A percentile compares a stretch with the other conserved stretches of the same genome.
phyloP scores from a whole-genome alignment of 1,140 invertebrate genomes.

The Diploscapter pachys region DNA sequence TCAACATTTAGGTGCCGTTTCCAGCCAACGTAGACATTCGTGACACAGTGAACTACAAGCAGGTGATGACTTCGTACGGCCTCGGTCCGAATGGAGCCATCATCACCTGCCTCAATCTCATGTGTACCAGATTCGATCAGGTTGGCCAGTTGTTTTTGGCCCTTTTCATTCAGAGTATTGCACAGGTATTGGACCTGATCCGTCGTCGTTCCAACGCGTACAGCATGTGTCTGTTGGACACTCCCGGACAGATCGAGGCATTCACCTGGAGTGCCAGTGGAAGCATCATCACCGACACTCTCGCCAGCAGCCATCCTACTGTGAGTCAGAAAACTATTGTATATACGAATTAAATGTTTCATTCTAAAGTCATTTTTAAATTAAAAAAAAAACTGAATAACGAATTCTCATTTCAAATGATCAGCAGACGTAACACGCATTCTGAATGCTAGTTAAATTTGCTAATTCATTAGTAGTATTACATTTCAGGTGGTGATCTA shows the following conservation, averaged over 20 bases:
- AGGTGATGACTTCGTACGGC: slow-evolving; percentile 94
- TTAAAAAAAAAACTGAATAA: too few relatives aligned
- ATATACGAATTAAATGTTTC: too few relatives aligned
- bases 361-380: too few relatives aligned
- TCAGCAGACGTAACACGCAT: too few relatives aligned
- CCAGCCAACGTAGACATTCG: slow-evolving; percentile 93
- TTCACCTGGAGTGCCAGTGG: slow-evolving; percentile 99
- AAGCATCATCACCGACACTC: slow-evolving; percentile 87
- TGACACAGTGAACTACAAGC: slow-evolving; percentile 96
- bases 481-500: slow-evolving; percentile 71
- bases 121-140: slow-evolving; percentile 93
- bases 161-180: slow-evolving; percentile 53
- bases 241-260: slow-evolving; percentile 97
- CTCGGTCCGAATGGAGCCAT: slow-evolving; percentile 81
- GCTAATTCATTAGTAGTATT: not conserved
- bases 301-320: slow-evolving; percentile 88
- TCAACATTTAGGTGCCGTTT: slow-evolving; percentile 69
- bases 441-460: too few relatives aligned
- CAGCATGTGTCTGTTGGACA: slow-evolving; percentile 87
- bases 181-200: slow-evolving; percentile 71
- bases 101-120: slow-evolving; percentile 92
- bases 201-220: slow-evolving; percentile 70
- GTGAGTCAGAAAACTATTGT: slow-evolving; percentile 60
- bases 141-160: slow-evolving; percentile 59
- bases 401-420: too few relatives aligned